A percentile compares a stretch with the other conserved stretches of the same genome.
phyloP scores from a whole-genome alignment of 2,113 vertebrate species.

The Chaetops frenatus region DNA sequence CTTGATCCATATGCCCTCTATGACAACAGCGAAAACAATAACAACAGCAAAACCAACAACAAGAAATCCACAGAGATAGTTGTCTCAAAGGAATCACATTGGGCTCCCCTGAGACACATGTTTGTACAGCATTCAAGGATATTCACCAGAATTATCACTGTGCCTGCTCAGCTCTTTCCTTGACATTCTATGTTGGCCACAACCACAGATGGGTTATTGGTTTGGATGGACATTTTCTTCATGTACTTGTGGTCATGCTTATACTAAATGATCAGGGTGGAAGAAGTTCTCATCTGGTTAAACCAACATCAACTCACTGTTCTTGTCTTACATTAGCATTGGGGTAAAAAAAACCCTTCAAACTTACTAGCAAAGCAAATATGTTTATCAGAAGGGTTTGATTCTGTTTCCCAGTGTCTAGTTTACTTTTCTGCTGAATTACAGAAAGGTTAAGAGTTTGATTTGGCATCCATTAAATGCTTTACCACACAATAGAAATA shows the following conservation, averaged over 20 bases:
- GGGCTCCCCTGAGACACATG: background rate
- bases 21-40: background rate
- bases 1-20: background rate
- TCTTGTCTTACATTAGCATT: background rate
- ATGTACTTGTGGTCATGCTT: background rate
- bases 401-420: background rate
- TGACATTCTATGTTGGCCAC: background rate
- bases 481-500: conserved; percentile 7
- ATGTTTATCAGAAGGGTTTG: background rate
- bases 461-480: conserved; percentile 41
- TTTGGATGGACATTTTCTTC: background rate
- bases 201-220: background rate
- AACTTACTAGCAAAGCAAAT: background rate
- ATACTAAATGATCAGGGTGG: background rate
- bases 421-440: background rate
- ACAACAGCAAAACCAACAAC: background rate
- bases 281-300: background rate
- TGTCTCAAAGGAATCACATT: background rate
- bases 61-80: background rate
- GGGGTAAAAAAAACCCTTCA: background rate
- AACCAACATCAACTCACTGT: background rate
- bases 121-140: background rate
- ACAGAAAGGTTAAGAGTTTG: conserved; percentile 25
- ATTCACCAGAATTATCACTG: background rate
- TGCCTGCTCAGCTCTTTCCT: background rate